phyloP scores from a whole-genome alignment of 2,797 vertebrate species.

The Eupleurogrammus muticus region DNA sequence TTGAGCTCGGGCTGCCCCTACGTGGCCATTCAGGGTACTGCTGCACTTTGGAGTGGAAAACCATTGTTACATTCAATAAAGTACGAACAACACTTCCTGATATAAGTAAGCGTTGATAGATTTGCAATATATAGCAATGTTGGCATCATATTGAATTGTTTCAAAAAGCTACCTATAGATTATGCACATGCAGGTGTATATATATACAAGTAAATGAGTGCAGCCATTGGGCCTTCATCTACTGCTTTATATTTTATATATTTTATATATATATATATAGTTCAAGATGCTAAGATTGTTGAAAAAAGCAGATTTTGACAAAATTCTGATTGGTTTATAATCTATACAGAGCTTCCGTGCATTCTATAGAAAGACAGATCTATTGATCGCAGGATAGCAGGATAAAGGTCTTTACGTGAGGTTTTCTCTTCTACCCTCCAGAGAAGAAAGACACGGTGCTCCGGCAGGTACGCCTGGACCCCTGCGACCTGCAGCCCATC shows the following conservation, averaged over 20 bases:
- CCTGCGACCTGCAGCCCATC: slow-evolving; percentile 97
- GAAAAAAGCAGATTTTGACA: too few species aligned
- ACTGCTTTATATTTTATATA: too few species aligned
- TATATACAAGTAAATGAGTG: too few species aligned
- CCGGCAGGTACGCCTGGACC: slow-evolving; percentile 96
- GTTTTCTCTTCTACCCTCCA: slow-evolving; percentile 56
- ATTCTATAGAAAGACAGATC: too few species aligned
- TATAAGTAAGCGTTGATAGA: neutral
- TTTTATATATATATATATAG: too few species aligned
- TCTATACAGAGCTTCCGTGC: too few species aligned
- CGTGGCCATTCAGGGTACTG: slow-evolving; percentile 35
- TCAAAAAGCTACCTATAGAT: neutral
- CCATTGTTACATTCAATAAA: neutral
- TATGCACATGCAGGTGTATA: too few species aligned
- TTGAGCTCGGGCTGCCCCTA: slow-evolving; percentile 27
- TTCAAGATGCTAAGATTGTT: too few species aligned
- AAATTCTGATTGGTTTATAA: too few species aligned
- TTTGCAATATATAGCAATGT: neutral
- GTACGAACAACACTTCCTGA: neutral
- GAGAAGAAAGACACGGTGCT: slow-evolving; percentile 99
- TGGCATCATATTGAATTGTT: neutral
- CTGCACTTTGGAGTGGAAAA: neutral
- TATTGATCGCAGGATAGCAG: too few species aligned
- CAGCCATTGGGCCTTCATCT: too few species aligned
- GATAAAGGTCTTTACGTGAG: too few species aligned